Evolutionary conservation across 2,797 vertebrate species (phyloP), one percentile per base, ranked within the genome.

Genomic region (Centroberyx gerrardi): DNA sequence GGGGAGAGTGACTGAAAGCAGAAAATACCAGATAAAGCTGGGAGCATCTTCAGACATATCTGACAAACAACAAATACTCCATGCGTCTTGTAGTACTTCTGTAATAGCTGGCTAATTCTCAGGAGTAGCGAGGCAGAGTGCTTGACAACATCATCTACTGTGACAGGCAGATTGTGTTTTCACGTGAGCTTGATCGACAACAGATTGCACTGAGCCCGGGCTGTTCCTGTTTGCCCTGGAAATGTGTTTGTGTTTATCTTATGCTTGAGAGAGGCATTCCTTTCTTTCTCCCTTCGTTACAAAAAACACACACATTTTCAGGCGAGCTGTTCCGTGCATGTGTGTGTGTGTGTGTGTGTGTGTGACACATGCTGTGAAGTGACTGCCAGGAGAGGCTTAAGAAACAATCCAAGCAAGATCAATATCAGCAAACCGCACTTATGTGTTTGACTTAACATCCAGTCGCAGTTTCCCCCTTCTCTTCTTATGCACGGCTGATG

Each of bases 81-180:
- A 13, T 67, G 75, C 72, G 83, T 90, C 85, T 87, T 18, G 60
- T 68, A 62, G 77, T 83, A 77, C 80, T 77, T 81, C 84, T 75
- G 88, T 83, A 88, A 89, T 91, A 74, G 87, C 88, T 85, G 88
- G 87, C 88, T 91, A 90, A 93, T 94, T 94, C 93, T 94, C 93
- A 86, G 86, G 92, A 91, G 91, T 90, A 56, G 89, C 29, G 76
- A 83, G 86, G 88, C 93, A 89, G 84, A 88, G 88, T 72, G 87
- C 90, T 91, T 95, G 93, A 95, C 93, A 93, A 93, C 92, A 93
- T 95, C 93, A 94, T 96, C 92, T 78, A 85, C 91, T 86, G 79
- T 94, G 94, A 95, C 93, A 94, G 93, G 87, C 94, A 95, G 93
- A 94, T 92, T 94, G 94, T 94, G 90, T 94, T 94, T 94, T 93